A percentile compares a stretch with the other conserved stretches of the same genome.
phyloP scores from a whole-genome alignment of 2,113 vertebrate species.

The Bos javanicus region DNA sequence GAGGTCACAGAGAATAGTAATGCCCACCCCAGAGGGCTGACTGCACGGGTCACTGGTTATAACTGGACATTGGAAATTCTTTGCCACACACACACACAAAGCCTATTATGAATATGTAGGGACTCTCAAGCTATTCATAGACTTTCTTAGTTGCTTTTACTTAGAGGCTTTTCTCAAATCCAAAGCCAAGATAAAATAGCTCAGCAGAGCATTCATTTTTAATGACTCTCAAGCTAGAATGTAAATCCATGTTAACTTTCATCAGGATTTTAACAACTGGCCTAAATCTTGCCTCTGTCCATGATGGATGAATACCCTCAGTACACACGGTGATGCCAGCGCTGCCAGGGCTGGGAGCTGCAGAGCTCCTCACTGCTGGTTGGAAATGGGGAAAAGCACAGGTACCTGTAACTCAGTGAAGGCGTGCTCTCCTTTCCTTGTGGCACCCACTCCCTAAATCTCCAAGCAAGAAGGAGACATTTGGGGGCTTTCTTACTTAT shows the following conservation, averaged over 20 bases:
- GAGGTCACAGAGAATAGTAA: neutral
- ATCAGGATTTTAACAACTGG: neutral
- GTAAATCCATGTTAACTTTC: neutral
- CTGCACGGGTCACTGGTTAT: neutral
- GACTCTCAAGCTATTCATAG: neutral
- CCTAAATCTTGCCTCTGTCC: neutral
- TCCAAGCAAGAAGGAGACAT: neutral
- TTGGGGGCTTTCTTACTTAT: neutral
- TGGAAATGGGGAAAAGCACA: accelerated
- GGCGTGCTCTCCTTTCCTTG: accelerated
- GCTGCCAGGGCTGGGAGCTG: neutral
- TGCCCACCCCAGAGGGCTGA: neutral
- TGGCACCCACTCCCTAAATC: neutral
- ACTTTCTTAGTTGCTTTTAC: slow-evolving; percentile 8
- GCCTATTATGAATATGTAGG: neutral
- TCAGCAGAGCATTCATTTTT: slow-evolving; percentile 1
- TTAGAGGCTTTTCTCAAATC: slow-evolving; percentile 9
- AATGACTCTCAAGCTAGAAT: neutral
- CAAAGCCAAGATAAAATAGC: slow-evolving; percentile 20
- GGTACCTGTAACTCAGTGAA: accelerated
- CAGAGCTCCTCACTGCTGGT: accelerated
- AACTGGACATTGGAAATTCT: neutral
- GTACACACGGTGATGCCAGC: accelerated
- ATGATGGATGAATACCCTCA: accelerated
- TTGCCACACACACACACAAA: neutral